Percentiles rank a stretch among this genome's conserved stretches.
These are phyloP conservation scores for Netelia inedita DNA, from an alignment of 2,888 invertebrate genomes.

Conservation along the genomic window DNA sequence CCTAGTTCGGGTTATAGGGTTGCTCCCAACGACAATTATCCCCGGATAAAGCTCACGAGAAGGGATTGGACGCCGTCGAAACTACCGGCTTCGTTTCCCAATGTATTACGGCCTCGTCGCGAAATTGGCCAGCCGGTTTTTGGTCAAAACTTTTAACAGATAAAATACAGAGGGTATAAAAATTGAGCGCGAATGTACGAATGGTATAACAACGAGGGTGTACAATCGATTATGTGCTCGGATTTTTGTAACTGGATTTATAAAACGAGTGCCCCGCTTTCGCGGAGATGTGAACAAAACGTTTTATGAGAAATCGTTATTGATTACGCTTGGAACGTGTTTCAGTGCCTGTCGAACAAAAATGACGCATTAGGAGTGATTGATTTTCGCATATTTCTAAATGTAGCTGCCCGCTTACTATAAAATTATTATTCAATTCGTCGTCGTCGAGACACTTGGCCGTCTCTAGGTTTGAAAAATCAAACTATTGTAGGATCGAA, in stretches of 20 bases:
- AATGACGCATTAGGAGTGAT: too few species aligned
- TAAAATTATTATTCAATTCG: too few species aligned
- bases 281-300: neutral
- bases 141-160: neutral
- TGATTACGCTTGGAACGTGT: too few species aligned
- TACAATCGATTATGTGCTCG: neutral
- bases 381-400: neutral
- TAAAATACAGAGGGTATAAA: neutral
- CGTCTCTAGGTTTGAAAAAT: too few species aligned
- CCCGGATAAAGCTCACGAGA: neutral
- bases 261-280: neutral
- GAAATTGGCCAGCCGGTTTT: neutral
- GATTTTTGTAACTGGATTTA: neutral
- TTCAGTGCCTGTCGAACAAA: too few species aligned
- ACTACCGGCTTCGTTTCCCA: constrained; percentile 3
- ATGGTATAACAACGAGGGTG: neutral
- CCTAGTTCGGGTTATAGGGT: constrained; percentile 6
- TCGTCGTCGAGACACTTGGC: too few species aligned
- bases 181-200: neutral
- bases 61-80: neutral
- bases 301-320: too few species aligned
- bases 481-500: too few species aligned
- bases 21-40: constrained; percentile 44
- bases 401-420: neutral
- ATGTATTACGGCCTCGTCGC: neutral